Evolutionary conservation across 1,140 invertebrate genomes (phyloP).

Genomic region (Vanessa atalanta): DNA sequence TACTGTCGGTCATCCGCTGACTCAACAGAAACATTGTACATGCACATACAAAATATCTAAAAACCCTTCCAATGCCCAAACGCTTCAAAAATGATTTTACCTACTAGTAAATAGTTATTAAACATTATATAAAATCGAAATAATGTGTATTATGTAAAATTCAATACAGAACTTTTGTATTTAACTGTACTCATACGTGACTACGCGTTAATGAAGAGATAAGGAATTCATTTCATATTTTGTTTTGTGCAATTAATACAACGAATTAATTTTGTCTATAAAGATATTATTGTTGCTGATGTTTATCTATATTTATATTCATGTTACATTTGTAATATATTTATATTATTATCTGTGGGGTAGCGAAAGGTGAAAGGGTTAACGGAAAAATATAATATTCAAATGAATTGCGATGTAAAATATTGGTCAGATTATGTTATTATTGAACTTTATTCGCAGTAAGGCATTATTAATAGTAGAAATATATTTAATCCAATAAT

Average conservation of each 20-base stretch:
- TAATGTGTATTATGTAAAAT: constrained; percentile 8
- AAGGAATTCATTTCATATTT: constrained; percentile 69
- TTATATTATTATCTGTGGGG: constrained; percentile 44
- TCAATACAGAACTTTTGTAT: constrained; percentile 33
- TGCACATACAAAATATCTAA: constrained; percentile 20
- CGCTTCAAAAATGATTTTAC: not conserved
- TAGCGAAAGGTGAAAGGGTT: constrained; percentile 24
- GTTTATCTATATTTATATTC: constrained; percentile 57
- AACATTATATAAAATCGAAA: not conserved
- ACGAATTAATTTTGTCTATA: constrained; percentile 74
- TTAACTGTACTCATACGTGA: constrained; percentile 64
- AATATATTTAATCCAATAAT: too few species aligned
- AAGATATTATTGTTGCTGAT: constrained; percentile 74
- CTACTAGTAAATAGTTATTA: not conserved
- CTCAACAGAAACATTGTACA: constrained; percentile 57
- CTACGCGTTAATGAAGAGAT: constrained; percentile 64
- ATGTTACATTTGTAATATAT: constrained; percentile 43
- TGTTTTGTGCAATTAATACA: constrained; percentile 66
- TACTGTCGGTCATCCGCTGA: constrained; percentile 73
- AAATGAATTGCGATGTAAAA: not conserved
- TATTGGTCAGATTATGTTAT: not conserved
- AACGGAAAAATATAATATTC: constrained; percentile 1
- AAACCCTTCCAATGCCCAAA: not conserved
- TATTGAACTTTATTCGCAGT: not conserved
- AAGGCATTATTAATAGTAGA: too few species aligned